Base-by-base conservation (phyloP, 2,113 vertebrate genomes). In the Eleginops maclovinus region DNA sequence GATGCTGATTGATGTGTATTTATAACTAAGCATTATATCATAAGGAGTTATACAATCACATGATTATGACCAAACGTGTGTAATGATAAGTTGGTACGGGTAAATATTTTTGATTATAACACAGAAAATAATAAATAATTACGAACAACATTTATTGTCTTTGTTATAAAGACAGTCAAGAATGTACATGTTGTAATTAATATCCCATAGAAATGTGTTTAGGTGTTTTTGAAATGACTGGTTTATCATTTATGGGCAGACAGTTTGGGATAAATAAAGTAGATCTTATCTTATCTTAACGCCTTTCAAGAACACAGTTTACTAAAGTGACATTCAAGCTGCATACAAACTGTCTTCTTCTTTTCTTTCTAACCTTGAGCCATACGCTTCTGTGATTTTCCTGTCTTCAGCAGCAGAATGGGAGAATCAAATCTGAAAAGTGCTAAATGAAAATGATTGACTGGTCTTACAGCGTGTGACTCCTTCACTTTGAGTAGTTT, bases 401-500 rank as follows among this genome's bases (percentile, higher is more conserved):
- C 28, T 49, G 43, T 49, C 14, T 12, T 36, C 69, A 9, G 41
- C 12, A 10, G 17, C 16, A 43, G 28, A 7, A 15, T 49, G 44
- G 12, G n/a, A 65, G 19, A 49, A 26, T 49, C n/a, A 36, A 19
- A 22, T 49, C 44, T 59, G 43, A 66, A 50, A 22, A 43, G 31
- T 19, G 53, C 21, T 17, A 12, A 19, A 62, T 26, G 41, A 43
- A 7, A 19, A 7, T 40, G 72, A 49, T 15, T 17, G 50, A 51
- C 17, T 15, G 31, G 2, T 43, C 13, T 62, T 19, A 41, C 55
- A 19, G 4, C 36, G 59, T 51, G 31, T 55, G 65, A 75, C 72
- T 75, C 46, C 46, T 53, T 53, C 46, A 31, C 16, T 65, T 59
- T 8, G 5, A 58, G 49, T 44, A 15, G 19, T 58, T 69, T 51